Evolutionary conservation across 2,113 vertebrate species (phyloP).

Genomic region (Oncorhynchus masou): DNA sequence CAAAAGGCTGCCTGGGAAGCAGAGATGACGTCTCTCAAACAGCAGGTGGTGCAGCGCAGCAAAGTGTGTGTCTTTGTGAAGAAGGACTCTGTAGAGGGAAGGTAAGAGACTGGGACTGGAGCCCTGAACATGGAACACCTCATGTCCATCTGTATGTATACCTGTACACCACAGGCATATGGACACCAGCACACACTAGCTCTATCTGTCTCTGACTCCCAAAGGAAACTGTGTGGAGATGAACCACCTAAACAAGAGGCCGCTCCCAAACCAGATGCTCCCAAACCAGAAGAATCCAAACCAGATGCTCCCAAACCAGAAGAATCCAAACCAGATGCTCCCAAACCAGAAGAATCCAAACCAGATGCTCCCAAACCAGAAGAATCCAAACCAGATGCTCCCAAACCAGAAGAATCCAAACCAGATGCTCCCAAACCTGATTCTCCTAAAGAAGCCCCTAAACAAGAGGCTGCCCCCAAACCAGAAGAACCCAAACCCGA

Average conservation of each 20-base stretch:
- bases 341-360: not conserved
- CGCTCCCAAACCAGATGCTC: not conserved
- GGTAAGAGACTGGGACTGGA: constrained; percentile 41
- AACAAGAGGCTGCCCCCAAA: not conserved
- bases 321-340: not conserved
- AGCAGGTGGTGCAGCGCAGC: constrained; percentile 34
- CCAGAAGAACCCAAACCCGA: not conserved
- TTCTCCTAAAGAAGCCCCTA: not conserved
- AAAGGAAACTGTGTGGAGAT: constrained; percentile 59
- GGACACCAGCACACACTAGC: no score
- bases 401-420: no score
- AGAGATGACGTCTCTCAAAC: constrained; percentile 39
- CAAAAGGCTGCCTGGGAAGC: constrained; percentile 21
- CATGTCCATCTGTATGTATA: no score
- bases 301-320: not conserved
- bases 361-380: not conserved
- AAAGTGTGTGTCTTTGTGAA: constrained; percentile 58
- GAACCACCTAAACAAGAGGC: constrained; percentile 8
- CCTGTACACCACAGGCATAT: no score
- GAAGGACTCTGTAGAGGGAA: not conserved
- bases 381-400: not conserved
- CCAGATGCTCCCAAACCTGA: not conserved
- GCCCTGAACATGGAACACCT: no score
- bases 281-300: constrained; percentile 12
- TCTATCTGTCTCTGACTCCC: constrained; percentile 19